These are phyloP conservation scores for Petroica traversi DNA, from an alignment of 2,113 vertebrate genomes.

Conservation along the genomic window DNA sequence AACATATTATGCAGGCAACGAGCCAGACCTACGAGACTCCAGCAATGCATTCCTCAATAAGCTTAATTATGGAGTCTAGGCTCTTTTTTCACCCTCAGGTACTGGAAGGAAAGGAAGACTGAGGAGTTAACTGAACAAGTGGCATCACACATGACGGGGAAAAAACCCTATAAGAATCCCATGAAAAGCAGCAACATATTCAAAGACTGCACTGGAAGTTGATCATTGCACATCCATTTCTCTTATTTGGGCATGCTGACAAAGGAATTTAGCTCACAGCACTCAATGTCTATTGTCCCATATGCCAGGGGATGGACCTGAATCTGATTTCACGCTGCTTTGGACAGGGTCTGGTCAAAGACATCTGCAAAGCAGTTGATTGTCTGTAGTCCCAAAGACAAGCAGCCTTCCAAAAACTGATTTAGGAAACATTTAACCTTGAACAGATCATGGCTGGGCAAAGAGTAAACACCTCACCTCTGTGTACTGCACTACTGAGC, in stretches of 20 bases:
- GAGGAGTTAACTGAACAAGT: background rate
- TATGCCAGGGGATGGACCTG: accelerated
- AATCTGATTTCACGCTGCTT: background rate
- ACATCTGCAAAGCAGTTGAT: accelerated
- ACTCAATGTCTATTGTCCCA: accelerated
- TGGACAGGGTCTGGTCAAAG: background rate
- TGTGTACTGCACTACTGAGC: background rate
- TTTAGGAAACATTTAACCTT: background rate
- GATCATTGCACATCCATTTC: background rate
- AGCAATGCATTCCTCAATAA: background rate
- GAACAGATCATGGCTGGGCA: background rate
- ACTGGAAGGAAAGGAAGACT: background rate
- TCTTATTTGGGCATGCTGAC: accelerated
- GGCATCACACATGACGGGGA: accelerated
- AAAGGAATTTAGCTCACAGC: background rate
- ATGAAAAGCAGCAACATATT: background rate
- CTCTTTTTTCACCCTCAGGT: background rate
- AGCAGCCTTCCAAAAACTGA: background rate
- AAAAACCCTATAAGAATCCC: background rate
- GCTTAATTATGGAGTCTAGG: background rate
- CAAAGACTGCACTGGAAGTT: background rate
- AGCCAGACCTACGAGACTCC: background rate
- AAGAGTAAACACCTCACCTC: background rate
- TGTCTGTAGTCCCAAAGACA: background rate
- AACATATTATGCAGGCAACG: background rate